Conservation (phyloP, 1,140 invertebrate species). For the Zaprionus ornatus region DNA sequence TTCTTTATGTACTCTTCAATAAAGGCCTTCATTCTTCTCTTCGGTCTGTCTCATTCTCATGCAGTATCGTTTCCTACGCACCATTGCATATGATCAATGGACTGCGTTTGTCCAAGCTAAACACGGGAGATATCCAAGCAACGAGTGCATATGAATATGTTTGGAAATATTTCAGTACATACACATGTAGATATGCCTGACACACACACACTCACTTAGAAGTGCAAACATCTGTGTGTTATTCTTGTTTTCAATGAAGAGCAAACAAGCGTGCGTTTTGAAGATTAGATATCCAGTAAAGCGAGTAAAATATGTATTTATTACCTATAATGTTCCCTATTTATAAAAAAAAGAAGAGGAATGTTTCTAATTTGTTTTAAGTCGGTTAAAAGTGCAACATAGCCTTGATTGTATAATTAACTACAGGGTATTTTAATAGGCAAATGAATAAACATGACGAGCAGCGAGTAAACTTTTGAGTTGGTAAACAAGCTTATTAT, state of each 20-base stretch:
- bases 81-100: conserved; percentile 22
- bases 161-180: background rate
- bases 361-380: background rate
- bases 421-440: conserved; percentile 8
- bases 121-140: conserved; percentile 4
- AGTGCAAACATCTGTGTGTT: background rate
- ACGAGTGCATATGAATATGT: conserved; percentile 17
- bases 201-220: background rate
- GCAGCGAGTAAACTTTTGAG: conserved; percentile 6
- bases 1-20: conserved; percentile 28
- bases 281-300: background rate
- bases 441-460: conserved; percentile 32
- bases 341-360: background rate
- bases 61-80: conserved; percentile 15
- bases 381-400: background rate
- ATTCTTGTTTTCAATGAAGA: background rate
- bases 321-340: too few species aligned
- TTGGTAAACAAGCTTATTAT: conserved; percentile 32
- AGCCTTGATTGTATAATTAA: background rate
- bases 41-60: background rate
- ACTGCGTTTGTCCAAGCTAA: conserved; percentile 25
- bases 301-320: too few species aligned
- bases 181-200: background rate
- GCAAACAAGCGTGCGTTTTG: background rate
- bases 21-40: conserved; percentile 32